Evolutionary conservation across 2,797 vertebrate genomes (phyloP), one percentile per base, ranked within the genome.

Genomic region (Alectoris magna): DNA sequence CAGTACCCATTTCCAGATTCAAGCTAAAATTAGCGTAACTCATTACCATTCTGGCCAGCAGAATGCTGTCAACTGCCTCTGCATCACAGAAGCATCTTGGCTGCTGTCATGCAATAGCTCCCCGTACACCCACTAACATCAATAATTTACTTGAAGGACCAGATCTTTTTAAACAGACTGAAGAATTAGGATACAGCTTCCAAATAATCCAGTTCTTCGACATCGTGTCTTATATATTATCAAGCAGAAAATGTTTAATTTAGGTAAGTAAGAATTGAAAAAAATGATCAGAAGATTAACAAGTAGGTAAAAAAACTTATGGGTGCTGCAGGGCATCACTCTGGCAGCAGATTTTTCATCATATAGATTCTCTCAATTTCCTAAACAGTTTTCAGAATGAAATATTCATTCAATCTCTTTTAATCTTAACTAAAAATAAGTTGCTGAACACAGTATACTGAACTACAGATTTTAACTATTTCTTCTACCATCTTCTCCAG

Each of bases 1-100:
- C 55, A 90, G 44, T 77, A 90, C 14, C 24, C 59, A 87, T 22
- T 88, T 78, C 62, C 63, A 90, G n/a, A 87, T 63, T 89, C 49
- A 75, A 75, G 34, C 64, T 88, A 95, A 94, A 95, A 91, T 81
- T 85, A 88, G 82, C 39, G 41, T 41, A 93, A 79, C 78, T 87
- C 39, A 76, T 95, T 95, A 79, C 17, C 79, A 84, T 88, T 78
- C 73, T 74, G 93, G 89, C 39, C 89, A 93, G 76, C 51, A 79
- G 89, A 92, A 89, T 38, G 58, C 87, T 78, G 70, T 88, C 93
- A 93, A 58, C 67, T 90, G 59, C 43, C 59, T 93, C 73, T 56
- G 72, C 91, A 94, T 55, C 76, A 79, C 79, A 90, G 70, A 84
- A 86, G 64, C 10, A 17, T 92, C 91, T 95, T 72, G 63, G 78